Conservation (phyloP, 2,888 invertebrate genomes). For the Meliscaeva auricollis region DNA sequence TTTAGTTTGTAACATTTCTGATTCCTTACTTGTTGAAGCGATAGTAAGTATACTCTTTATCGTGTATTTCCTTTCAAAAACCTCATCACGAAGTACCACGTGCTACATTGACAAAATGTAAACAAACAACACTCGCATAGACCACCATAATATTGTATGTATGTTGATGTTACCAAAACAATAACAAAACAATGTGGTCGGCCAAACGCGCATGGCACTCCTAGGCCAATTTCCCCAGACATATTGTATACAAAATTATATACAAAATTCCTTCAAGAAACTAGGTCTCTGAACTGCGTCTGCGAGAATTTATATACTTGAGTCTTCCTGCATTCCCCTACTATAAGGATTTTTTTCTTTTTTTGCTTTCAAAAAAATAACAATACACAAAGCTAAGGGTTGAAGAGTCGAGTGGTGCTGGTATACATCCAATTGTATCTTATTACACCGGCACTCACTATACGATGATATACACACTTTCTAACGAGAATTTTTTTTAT, state of each 20-base stretch:
- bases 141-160: background rate
- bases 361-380: background rate
- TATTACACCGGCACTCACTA: slow-evolving; percentile 62
- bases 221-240: slow-evolving; percentile 46
- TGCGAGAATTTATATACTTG: slow-evolving; percentile 58
- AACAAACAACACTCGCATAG: slow-evolving; percentile 59
- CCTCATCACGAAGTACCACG: slow-evolving; percentile 53
- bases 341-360: slow-evolving; percentile 25
- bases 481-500: background rate
- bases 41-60: slow-evolving; percentile 16
- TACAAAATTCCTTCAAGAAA: slow-evolving; percentile 39
- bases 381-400: slow-evolving; percentile 27
- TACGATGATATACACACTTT: slow-evolving; percentile 49
- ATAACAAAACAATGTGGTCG: slow-evolving; percentile 52
- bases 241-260: slow-evolving; percentile 4
- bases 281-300: slow-evolving; percentile 75
- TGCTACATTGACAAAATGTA: slow-evolving; percentile 62
- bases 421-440: slow-evolving; percentile 61
- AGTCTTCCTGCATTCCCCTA: slow-evolving; percentile 36
- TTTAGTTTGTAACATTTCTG: too few species aligned
- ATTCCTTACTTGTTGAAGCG: background rate
- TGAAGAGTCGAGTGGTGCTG: slow-evolving; percentile 34
- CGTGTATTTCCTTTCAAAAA: background rate
- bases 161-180: slow-evolving; percentile 4
- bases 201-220: slow-evolving; percentile 51